These are phyloP conservation scores for Leptinotarsa rubiginosa DNA, from an alignment of 2,888 invertebrate genomes.

Conservation along the genomic window DNA sequence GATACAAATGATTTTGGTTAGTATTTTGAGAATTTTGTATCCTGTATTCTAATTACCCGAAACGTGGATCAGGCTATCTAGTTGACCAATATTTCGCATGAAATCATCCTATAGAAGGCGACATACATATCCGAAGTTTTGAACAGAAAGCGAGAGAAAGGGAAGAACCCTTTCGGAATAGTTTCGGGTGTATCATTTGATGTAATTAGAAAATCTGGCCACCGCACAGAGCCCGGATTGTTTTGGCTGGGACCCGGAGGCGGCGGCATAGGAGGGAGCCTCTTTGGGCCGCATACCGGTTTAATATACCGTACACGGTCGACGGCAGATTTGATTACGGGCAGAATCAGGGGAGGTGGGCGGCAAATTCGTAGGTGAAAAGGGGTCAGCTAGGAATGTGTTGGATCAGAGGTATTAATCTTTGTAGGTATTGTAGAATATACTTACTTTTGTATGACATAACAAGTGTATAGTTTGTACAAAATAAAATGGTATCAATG, in stretches of 20 bases:
- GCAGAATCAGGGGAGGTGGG: conserved; percentile 6
- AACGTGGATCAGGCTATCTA: too few relatives aligned
- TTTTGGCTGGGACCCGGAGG: conserved; percentile 45
- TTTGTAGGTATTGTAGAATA: too few relatives aligned
- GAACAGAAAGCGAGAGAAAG: conserved; percentile 13
- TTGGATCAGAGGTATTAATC: background rate
- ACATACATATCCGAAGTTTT: conserved; percentile 2
- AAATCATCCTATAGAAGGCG: background rate
- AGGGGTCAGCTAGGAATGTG: conserved; percentile 6
- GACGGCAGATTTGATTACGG: conserved; percentile 48
- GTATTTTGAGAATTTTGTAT: too few relatives aligned
- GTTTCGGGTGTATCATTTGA: conserved; percentile 54
- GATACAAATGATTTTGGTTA: too few relatives aligned
- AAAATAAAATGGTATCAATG: too few relatives aligned
- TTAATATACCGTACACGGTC: conserved; percentile 46
- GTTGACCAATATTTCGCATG: too few relatives aligned
- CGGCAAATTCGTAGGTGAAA: conserved; percentile 4
- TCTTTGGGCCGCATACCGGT: conserved; percentile 43
- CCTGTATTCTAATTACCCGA: too few relatives aligned
- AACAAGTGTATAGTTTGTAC: too few relatives aligned
- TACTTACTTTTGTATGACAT: too few relatives aligned
- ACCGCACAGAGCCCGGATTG: conserved; percentile 50
- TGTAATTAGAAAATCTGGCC: conserved; percentile 57
- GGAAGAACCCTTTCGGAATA: conserved; percentile 45
- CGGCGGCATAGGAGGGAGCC: conserved; percentile 36